phyloP scores from a whole-genome alignment of 2,113 vertebrate species.

The Dendrocopos noguchii region DNA sequence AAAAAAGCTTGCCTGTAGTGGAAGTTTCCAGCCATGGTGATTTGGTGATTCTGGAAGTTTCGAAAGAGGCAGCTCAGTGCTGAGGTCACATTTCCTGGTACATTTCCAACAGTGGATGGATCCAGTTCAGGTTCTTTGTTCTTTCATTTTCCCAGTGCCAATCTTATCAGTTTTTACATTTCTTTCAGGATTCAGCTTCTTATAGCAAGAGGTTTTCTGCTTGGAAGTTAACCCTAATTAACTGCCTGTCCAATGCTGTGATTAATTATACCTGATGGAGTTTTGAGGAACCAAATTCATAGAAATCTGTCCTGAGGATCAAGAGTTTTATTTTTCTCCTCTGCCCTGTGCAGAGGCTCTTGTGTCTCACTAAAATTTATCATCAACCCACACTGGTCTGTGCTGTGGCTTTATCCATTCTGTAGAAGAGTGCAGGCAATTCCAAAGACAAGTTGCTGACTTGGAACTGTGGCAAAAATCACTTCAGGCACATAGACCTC shows the following conservation, averaged over 20 bases:
- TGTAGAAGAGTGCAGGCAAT: not conserved
- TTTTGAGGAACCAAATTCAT: not conserved
- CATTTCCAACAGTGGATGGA: not conserved
- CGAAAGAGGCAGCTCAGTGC: not conserved
- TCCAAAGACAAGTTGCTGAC: not conserved
- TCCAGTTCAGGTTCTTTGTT: not conserved
- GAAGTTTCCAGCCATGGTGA: no score
- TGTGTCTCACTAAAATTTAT: not conserved
- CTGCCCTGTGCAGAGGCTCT: not conserved
- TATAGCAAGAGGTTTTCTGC: not conserved
- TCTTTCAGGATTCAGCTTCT: not conserved
- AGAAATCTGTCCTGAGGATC: not conserved
- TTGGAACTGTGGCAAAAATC: not conserved
- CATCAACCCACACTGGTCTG: not conserved
- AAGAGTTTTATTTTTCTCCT: not conserved
- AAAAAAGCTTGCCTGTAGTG: not conserved
- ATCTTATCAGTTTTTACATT: not conserved
- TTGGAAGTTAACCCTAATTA: not conserved
- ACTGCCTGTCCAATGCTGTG: not conserved
- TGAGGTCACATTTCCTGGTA: not conserved
- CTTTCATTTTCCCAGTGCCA: not conserved
- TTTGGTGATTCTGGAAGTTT: not conserved
- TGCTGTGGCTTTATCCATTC: not conserved
- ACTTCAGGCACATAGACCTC: not conserved
- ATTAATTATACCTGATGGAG: not conserved